These are phyloP conservation scores for Nomada fabriciana DNA, from an alignment of 2,888 invertebrate genomes.

Conservation along the genomic window DNA sequence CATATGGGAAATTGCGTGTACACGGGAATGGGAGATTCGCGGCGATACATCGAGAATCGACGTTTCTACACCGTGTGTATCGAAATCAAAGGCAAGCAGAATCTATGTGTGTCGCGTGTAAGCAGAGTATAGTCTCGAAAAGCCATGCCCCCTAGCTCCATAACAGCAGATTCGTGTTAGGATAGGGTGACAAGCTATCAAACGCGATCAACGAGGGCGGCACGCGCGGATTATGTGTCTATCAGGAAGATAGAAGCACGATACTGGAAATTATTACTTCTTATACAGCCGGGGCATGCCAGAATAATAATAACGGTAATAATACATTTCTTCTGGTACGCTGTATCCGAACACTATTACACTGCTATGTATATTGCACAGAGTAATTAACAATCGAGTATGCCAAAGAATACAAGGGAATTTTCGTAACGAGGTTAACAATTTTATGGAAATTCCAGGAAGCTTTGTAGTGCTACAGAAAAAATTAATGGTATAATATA, in stretches of 20 bases:
- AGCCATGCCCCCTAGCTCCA: slow-evolving; percentile 1
- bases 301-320: no score
- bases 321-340: no score
- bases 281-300: background rate
- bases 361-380: no score
- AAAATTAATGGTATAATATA: no score
- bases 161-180: background rate
- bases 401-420: no score
- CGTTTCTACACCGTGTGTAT: background rate
- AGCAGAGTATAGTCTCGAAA: slow-evolving; percentile 29
- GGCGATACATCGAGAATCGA: slow-evolving; percentile 14
- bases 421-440: no score
- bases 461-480: no score
- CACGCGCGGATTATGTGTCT: background rate
- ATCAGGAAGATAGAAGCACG: background rate
- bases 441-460: no score
- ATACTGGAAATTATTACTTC: slow-evolving; percentile 13
- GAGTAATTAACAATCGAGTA: no score
- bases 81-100: background rate
- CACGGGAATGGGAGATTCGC: slow-evolving; percentile 8
- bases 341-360: no score
- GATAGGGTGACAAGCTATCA: slow-evolving; percentile 24
- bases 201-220: slow-evolving; percentile 7
- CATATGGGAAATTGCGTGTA: slow-evolving; percentile 47
- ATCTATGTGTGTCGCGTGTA: slow-evolving; percentile 26